Conservation (phyloP, 2,888 invertebrate genomes). For the Hyposoter didymator region DNA sequence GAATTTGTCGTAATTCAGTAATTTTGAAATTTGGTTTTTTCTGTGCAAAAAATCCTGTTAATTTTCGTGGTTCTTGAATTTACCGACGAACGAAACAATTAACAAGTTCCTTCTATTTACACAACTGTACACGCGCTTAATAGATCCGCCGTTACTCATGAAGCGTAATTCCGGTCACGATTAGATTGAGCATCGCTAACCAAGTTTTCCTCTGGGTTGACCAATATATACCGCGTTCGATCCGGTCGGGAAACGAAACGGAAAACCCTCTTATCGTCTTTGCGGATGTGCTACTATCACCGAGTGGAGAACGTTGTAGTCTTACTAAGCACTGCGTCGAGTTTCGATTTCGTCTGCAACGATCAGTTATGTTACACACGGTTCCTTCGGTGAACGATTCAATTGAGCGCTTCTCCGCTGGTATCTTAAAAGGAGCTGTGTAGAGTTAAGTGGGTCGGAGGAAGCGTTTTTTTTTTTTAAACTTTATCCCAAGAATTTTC, state of each 20-base stretch:
- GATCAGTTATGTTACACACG: neutral
- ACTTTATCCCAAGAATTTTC: neutral
- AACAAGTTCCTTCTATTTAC: neutral
- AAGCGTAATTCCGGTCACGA: conserved; percentile 55
- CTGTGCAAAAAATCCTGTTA: neutral
- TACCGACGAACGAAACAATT: conserved; percentile 12
- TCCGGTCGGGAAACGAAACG: conserved; percentile 39
- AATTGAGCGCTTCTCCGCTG: conserved; percentile 8
- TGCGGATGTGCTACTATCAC: conserved; percentile 48
- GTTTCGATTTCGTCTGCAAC: conserved; percentile 33
- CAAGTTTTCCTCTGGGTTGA: conserved; percentile 40
- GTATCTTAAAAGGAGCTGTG: conserved; percentile 5
- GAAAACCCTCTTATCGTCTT: conserved; percentile 36
- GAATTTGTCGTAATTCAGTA: neutral
- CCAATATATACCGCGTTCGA: neutral
- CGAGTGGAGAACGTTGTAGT: conserved; percentile 68
- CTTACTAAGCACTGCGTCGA: conserved; percentile 23
- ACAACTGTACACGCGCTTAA: conserved; percentile 24
- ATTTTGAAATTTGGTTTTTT: neutral
- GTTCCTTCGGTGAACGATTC: conserved; percentile 8
- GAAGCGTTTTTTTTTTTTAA: neutral
- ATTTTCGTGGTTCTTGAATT: neutral
- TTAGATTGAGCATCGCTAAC: conserved; percentile 54
- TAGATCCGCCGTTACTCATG: conserved; percentile 39
- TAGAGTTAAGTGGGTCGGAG: neutral